Base-by-base conservation (phyloP, 2,113 vertebrate genomes). In the Phylloscopus trochilus region DNA sequence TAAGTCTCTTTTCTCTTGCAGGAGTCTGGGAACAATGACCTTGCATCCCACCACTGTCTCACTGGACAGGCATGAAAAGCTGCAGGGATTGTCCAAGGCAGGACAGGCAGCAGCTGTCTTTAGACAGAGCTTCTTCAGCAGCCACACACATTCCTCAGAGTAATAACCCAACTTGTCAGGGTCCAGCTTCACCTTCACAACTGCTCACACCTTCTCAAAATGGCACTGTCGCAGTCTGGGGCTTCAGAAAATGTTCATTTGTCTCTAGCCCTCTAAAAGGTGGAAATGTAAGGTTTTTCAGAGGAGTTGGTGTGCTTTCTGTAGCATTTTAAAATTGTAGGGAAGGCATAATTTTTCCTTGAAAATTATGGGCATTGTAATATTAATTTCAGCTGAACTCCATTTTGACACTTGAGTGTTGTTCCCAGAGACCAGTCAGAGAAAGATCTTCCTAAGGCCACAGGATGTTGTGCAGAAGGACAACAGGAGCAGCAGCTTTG, bases 61-160 rank as follows among this genome's bases (percentile, higher is more conserved):
- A 33, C 51, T n/a, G 53, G 37, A 20, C 7, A 6, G 9, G 27
- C n/a, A 18, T 7, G 24, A 67, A 60, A 56, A 88, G 43, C 53
- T 1, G 0, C 0, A 0, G 53, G 39, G 33, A 28, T 30, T 0
- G 0, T n/a, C 16, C 2, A 67, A 82, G 74, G 43, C 43, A 83
- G 41, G 21, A 62, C 14, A 49, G 49, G 31, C 9, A 3, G 46
- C 2, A 3, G 13, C 62, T 73, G 35, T 58, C 64, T 87, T 62
- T 39, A 53, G 63, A 41, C 28, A 55, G 76, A 85, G 28, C 20
- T 90, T 37, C 79, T 74, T 70, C 80, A 52, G n/a, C 80, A 73
- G 12, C 33, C 19, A 6, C 4, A 1, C 27, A 11, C 0, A 0
- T 83, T 68, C 31, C 79, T 86, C 79, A 51, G 41, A 1, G 0